Evolutionary conservation across 1,140 invertebrate genomes (phyloP), one percentile per base, ranked within the genome.

Genomic region (Doryteuthis pealeii): DNA sequence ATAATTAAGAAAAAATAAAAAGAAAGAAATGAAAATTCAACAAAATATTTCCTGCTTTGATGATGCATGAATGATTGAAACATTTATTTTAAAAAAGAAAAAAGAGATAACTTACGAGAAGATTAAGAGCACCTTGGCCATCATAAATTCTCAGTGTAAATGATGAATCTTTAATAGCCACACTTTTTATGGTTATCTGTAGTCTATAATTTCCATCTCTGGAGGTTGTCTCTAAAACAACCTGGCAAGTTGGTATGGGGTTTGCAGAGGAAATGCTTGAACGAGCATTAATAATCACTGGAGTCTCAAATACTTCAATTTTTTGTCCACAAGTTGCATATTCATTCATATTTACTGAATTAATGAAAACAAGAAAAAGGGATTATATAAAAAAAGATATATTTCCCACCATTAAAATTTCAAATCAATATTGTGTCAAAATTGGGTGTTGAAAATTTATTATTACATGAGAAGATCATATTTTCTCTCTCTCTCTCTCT

Each of bases 331-430:
- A 83, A 12, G 72, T 77, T 12, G 77, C 70, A 22, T 70, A 66
- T 30, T 75, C 66, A 73, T 83, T 80, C 78, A 82, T 78, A 30
- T 67, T 71, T 43, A 76, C 81, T 82, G 74, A n/a, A 75, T n/a
- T n/a, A 74, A 69, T 70, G 43, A 76, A 31, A 26, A n/a, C n/a
- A n/a, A n/a, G n/a, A n/a, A n/a, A n/a, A n/a, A n/a, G n/a, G n/a
- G n/a, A n/a, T n/a, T n/a, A n/a, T n/a, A n/a, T n/a, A n/a, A n/a
- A 32, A 35, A 69, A 76, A 26, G 58, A 26, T 62, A 3, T 4
- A n/a, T 49, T 70, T n/a, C n/a, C n/a, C n/a, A n/a, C n/a, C n/a
- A n/a, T n/a, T n/a, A n/a, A n/a, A n/a, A n/a, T n/a, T n/a, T n/a
- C n/a, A n/a, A n/a, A n/a, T n/a, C n/a, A n/a, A n/a, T n/a, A n/a